These are phyloP conservation scores for Tricholaema leucomelas DNA, from an alignment of 2,113 vertebrate species.

Conservation along the genomic window DNA sequence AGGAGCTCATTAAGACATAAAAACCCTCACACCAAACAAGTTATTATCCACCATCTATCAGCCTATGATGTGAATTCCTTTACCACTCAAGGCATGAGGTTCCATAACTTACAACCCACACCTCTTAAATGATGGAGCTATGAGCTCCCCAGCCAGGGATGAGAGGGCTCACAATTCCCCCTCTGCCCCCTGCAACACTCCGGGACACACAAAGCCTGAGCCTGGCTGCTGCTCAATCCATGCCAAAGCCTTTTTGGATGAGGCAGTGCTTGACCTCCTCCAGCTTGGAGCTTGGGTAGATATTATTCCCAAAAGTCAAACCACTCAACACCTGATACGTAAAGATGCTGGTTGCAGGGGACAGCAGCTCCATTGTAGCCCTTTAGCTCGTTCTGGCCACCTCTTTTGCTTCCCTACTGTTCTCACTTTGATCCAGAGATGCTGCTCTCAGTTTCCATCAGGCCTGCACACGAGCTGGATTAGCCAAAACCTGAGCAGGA, in stretches of 20 bases:
- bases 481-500: neutral
- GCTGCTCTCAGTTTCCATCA: neutral
- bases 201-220: neutral
- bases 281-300: neutral
- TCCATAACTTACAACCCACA: neutral
- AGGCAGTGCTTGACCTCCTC: neutral
- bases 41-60: neutral
- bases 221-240: neutral
- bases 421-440: rapidly evolving
- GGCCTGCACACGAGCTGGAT: neutral
- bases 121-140: neutral
- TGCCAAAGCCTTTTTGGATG: neutral
- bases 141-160: neutral
- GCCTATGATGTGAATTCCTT: neutral
- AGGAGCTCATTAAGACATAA: neutral
- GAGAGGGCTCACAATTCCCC: neutral
- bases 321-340: rapidly evolving
- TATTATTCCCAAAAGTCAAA: neutral
- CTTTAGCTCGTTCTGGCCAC: neutral
- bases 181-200: neutral
- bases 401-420: neutral
- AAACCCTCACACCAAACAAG: neutral
- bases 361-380: neutral
- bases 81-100: neutral
- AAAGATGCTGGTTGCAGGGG: neutral